These are phyloP conservation scores for Cremastinae sp. DNA, from an alignment of 2,888 invertebrate genomes.

Conservation along the genomic window DNA sequence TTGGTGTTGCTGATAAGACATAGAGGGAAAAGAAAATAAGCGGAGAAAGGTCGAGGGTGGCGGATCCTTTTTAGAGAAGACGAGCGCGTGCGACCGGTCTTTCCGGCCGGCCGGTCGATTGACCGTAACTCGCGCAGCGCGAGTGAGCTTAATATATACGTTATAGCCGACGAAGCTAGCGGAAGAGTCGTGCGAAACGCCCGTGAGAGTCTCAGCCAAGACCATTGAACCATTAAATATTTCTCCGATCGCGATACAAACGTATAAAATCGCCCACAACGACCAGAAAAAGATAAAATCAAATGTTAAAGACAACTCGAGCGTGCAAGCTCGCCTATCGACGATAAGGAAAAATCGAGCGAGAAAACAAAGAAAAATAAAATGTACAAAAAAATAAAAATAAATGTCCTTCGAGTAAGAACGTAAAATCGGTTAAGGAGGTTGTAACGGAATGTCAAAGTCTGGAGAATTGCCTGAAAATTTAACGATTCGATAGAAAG, in stretches of 20 bases:
- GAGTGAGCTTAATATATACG: no score
- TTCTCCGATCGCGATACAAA: conserved; percentile 29
- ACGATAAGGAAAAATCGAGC: no score
- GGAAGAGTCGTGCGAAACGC: background rate
- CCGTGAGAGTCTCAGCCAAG: conserved; percentile 46
- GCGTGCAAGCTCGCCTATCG: no score
- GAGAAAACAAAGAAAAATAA: no score
- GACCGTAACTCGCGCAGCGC: conserved; percentile 9
- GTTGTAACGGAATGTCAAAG: no score
- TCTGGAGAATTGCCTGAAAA: no score
- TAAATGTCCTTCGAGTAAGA: no score
- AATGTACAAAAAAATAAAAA: no score
- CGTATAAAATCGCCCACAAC: background rate
- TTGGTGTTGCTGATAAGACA: background rate
- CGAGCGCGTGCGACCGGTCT: conserved; percentile 34
- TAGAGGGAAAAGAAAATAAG: conserved; percentile 9
- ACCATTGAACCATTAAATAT: conserved; percentile 58
- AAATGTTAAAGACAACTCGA: no score
- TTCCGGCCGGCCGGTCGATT: conserved; percentile 52
- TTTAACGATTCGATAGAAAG: no score
- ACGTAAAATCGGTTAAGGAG: no score
- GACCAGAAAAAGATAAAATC: background rate
- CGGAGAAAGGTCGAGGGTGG: conserved; percentile 6
- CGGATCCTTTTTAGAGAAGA: conserved; percentile 42
- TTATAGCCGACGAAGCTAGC: no score